Evolutionary conservation across 2,888 invertebrate species (phyloP).

Genomic region (Tipula helvola): DNA sequence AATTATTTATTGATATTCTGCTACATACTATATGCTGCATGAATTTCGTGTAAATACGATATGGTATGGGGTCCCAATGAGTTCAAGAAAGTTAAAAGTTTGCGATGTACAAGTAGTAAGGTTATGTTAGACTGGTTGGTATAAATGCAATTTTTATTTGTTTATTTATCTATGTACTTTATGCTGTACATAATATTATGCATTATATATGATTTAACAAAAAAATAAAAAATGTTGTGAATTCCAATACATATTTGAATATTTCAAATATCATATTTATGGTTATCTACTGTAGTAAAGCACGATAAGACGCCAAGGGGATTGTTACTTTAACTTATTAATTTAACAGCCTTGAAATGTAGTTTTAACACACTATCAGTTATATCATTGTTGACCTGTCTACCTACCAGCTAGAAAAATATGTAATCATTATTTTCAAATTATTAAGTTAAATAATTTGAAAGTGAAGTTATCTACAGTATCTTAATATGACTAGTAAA

Average conservation of each 20-base stretch:
- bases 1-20: not conserved
- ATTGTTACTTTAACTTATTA: no score
- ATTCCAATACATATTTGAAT: not conserved
- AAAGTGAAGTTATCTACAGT: no score
- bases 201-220: not conserved
- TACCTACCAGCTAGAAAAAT: no score
- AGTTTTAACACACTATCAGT: no score
- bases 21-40: not conserved
- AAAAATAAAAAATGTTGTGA: not conserved
- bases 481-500: no score
- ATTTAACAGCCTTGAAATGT: no score
- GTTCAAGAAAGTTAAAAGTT: not conserved
- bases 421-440: no score
- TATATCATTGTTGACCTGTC: no score
- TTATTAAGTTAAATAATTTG: no score
- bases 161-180: not conserved
- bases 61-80: not conserved
- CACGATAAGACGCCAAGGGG: no score
- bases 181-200: not conserved
- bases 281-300: not conserved
- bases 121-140: not conserved
- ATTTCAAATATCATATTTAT: not conserved
- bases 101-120: not conserved
- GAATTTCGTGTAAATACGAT: not conserved
- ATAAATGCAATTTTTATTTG: not conserved